Conservation (phyloP, 2,797 vertebrate species). For the Phataginus tetradactyla region DNA sequence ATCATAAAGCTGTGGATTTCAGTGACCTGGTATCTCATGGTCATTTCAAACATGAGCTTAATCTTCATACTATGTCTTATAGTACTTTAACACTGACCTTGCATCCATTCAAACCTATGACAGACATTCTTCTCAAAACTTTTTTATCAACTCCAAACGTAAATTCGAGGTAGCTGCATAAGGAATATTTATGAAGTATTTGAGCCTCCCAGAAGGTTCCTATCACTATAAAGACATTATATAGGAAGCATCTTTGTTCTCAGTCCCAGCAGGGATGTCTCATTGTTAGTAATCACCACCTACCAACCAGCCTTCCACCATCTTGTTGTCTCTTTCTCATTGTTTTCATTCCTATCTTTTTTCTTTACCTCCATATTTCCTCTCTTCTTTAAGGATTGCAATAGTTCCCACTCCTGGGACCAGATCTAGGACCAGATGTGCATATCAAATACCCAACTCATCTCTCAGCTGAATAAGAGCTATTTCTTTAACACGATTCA, state of each 20-base stretch:
- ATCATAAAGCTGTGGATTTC: neutral
- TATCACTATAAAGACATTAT: neutral
- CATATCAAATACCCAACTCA: neutral
- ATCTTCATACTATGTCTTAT: neutral
- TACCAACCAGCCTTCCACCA: rapidly evolving
- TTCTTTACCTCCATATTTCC: neutral
- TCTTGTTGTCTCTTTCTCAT: neutral
- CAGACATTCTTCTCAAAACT: neutral
- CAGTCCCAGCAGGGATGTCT: neutral
- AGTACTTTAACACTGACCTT: neutral
- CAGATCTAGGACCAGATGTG: neutral
- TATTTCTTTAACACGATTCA: neutral
- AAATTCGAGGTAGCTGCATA: neutral
- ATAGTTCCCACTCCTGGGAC: neutral
- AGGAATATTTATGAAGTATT: neutral
- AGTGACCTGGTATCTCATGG: neutral
- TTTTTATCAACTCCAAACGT: neutral
- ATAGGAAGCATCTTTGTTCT: neutral
- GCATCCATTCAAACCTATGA: neutral
- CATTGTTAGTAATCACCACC: neutral
- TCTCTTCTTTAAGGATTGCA: neutral
- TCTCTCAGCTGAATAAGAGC: neutral
- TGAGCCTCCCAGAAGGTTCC: neutral
- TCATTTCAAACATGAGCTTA: neutral
- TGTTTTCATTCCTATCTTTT: neutral